Evolutionary conservation across 2,888 invertebrate species (phyloP).

Genomic region (Cabera pusaria): DNA sequence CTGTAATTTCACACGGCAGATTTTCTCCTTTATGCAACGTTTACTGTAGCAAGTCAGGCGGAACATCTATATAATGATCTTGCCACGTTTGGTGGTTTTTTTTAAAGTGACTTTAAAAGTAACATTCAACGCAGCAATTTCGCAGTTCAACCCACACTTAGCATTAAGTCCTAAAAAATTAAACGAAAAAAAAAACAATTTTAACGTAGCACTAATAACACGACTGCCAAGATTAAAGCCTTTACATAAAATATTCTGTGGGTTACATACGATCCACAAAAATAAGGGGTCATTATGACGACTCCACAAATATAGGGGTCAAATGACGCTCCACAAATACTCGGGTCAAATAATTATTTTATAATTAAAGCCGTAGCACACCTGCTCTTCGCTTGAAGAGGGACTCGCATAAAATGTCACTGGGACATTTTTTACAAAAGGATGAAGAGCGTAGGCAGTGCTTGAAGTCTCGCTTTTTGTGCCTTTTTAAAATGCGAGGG

Average conservation of each 20-base stretch:
- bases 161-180: too few relatives aligned
- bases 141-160: too few relatives aligned
- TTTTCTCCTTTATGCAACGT: too few relatives aligned
- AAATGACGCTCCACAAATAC: conserved; percentile 25
- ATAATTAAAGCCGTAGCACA: conserved; percentile 42
- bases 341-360: conserved; percentile 40
- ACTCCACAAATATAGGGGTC: conserved; percentile 13
- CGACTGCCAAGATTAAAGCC: conserved; percentile 11
- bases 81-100: too few relatives aligned
- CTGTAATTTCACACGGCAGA: too few relatives aligned
- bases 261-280: conserved; percentile 7
- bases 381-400: conserved; percentile 37
- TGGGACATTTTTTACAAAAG: conserved; percentile 11
- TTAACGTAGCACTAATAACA: too few relatives aligned
- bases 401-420: conserved; percentile 23
- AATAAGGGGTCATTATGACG: background rate
- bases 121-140: too few relatives aligned
- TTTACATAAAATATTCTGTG: conserved; percentile 14
- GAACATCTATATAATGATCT: too few relatives aligned
- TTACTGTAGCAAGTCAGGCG: too few relatives aligned
- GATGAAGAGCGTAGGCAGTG: background rate
- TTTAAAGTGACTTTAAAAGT: too few relatives aligned
- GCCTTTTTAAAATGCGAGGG: too few relatives aligned
- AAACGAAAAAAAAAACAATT: too few relatives aligned
- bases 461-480: background rate